A percentile compares a stretch with the other conserved stretches of the same genome.
Evolutionary conservation across 2,888 invertebrate genomes (phyloP).

Genomic region (Cantharis nigra): DNA sequence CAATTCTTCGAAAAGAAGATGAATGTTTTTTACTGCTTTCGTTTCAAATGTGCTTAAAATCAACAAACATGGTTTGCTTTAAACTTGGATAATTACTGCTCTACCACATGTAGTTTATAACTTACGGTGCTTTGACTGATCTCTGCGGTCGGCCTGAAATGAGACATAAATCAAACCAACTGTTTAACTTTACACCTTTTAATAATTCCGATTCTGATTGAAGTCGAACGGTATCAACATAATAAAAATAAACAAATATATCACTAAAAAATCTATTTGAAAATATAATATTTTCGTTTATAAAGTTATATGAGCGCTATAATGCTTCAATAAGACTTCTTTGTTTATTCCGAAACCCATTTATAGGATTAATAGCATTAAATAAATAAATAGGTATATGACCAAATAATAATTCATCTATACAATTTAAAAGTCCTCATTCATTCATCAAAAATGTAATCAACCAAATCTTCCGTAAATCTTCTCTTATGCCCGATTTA

Average conservation of each 20-base stretch:
- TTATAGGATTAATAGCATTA: too few relatives aligned
- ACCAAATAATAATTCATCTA: too few relatives aligned
- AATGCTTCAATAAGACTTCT: not conserved
- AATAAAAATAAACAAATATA: not conserved
- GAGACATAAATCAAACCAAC: constrained; percentile 36
- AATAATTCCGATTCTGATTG: constrained; percentile 29
- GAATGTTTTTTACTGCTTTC: constrained; percentile 43
- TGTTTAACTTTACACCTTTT: constrained; percentile 33
- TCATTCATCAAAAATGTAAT: too few relatives aligned
- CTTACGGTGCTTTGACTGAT: constrained; percentile 43
- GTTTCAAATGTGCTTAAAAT: constrained; percentile 50
- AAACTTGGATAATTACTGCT: constrained; percentile 33
- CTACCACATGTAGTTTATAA: constrained; percentile 49
- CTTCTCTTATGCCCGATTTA: too few relatives aligned
- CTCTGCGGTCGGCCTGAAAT: constrained; percentile 37
- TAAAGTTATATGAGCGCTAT: not conserved
- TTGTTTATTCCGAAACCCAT: not conserved
- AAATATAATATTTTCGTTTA: not conserved
- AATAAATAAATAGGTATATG: too few relatives aligned
- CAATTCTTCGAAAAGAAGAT: constrained; percentile 36
- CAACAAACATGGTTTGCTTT: constrained; percentile 50
- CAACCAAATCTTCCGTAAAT: too few relatives aligned
- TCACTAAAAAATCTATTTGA: not conserved
- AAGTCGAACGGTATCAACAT: constrained; percentile 7
- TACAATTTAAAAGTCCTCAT: too few relatives aligned